A percentile compares a stretch with the other conserved stretches of the same genome.
Conservation (phyloP, 2,113 vertebrate genomes). For the Hemiprocne comata region DNA sequence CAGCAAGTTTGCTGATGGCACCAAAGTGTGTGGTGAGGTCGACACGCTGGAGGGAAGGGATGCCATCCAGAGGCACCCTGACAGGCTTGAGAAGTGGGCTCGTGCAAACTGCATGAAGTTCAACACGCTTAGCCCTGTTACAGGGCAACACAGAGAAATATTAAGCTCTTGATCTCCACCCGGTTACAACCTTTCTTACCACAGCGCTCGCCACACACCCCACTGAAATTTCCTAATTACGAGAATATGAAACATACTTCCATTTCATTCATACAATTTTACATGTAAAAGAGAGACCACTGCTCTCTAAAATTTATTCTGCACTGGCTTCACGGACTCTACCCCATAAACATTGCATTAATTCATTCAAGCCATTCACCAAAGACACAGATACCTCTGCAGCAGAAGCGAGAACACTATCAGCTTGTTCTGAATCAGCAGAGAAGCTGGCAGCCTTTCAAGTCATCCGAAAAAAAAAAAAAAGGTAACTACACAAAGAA, state of each 20-base stretch:
- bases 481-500: not conserved
- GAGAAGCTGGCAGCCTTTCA: conserved; percentile 43
- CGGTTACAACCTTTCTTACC: not conserved
- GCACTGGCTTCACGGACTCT: not conserved
- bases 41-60: too few relatives aligned
- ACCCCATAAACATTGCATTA: not conserved
- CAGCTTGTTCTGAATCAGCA: conserved; percentile 57
- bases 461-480: not conserved
- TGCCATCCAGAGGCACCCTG: too few relatives aligned
- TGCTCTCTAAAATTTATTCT: not conserved
- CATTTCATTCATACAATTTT: not conserved
- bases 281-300: not conserved
- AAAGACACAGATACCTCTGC: conserved; percentile 33
- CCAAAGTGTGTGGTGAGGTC: too few relatives aligned
- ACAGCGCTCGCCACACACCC: accelerated
- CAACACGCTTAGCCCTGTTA: not conserved
- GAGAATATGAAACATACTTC: not conserved
- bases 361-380: conserved; percentile 41
- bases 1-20: too few relatives aligned
- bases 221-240: not conserved
- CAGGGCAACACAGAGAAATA: not conserved
- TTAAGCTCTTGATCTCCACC: not conserved
- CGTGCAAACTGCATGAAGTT: too few relatives aligned
- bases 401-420: conserved; percentile 48
- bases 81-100: too few relatives aligned